A percentile compares a stretch with the other conserved stretches of the same genome.
These are phyloP conservation scores for Grammomys surdaster DNA, from an alignment of 2,113 vertebrate species.

Conservation along the genomic window DNA sequence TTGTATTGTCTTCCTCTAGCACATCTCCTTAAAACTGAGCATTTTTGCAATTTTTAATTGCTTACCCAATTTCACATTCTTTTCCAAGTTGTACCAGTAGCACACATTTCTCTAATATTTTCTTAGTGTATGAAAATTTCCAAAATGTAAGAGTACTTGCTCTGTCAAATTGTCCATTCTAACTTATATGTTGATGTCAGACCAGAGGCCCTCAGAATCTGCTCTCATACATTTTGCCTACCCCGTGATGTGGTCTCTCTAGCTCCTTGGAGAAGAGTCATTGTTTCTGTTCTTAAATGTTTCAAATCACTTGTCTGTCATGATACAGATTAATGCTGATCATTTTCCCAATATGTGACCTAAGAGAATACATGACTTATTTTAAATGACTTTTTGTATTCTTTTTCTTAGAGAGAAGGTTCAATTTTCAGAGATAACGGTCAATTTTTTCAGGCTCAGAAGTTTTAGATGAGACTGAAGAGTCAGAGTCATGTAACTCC, in stretches of 20 bases:
- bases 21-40: not conserved
- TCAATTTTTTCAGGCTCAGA: not conserved
- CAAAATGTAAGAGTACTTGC: not conserved
- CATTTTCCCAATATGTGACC: not conserved
- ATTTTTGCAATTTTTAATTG: not conserved
- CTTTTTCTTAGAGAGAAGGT: not conserved
- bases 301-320: not conserved
- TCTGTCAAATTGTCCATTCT: not conserved
- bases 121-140: not conserved
- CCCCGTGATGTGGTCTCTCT: not conserved
- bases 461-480: not conserved
- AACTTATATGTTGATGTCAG: not conserved
- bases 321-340: not conserved
- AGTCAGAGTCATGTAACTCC: not conserved
- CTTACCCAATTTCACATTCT: not conserved
- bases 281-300: not conserved
- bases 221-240: not conserved
- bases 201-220: not conserved
- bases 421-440: not conserved
- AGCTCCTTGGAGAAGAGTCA: not conserved
- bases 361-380: not conserved
- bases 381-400: not conserved
- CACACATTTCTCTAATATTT: not conserved
- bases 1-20: not conserved
- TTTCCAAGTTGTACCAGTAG: not conserved